phyloP scores from a whole-genome alignment of 2,797 vertebrate genomes.

The Atherinosoma microstoma region DNA sequence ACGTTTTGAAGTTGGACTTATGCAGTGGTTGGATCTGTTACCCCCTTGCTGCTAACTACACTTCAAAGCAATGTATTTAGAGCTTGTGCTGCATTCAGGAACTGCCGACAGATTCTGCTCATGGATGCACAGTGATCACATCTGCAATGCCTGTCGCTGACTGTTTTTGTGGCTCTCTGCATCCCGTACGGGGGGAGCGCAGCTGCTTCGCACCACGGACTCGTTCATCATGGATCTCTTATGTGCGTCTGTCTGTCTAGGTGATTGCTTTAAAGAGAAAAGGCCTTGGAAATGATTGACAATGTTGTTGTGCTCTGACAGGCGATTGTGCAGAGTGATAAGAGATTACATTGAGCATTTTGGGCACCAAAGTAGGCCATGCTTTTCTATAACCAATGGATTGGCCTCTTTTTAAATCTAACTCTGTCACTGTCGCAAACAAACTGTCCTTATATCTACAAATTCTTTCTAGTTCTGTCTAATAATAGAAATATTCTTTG shows the following conservation, averaged over 20 bases:
- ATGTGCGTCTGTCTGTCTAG: conserved; percentile 30
- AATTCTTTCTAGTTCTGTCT: neutral
- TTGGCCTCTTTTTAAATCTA: conserved; percentile 2
- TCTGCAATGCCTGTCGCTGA: conserved; percentile 44
- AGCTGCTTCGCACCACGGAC: conserved; percentile 32
- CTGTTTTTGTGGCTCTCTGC: conserved; percentile 60
- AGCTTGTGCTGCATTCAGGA: conserved; percentile 46
- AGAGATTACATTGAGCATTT: conserved; percentile 34
- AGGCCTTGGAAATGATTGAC: conserved; percentile 20
- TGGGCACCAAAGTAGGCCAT: conserved; percentile 51
- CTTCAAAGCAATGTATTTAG: conserved; percentile 48
- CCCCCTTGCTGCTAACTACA: conserved; percentile 21
- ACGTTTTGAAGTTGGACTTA: conserved; percentile 24
- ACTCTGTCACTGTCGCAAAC: neutral
- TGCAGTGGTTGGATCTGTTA: conserved; percentile 17
- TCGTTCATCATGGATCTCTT: conserved; percentile 67
- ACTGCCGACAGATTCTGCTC: conserved; percentile 30
- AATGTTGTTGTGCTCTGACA: conserved; percentile 31
- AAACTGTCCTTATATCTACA: neutral
- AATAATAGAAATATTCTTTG: too few species aligned
- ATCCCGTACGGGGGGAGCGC: conserved; percentile 40
- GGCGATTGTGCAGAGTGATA: conserved; percentile 22
- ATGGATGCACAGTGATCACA: conserved; percentile 41
- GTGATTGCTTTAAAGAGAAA: conserved; percentile 23
- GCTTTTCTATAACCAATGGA: conserved; percentile 17